These are phyloP conservation scores for Myopa testacea DNA, from an alignment of 2,888 invertebrate species.

Conservation along the genomic window DNA sequence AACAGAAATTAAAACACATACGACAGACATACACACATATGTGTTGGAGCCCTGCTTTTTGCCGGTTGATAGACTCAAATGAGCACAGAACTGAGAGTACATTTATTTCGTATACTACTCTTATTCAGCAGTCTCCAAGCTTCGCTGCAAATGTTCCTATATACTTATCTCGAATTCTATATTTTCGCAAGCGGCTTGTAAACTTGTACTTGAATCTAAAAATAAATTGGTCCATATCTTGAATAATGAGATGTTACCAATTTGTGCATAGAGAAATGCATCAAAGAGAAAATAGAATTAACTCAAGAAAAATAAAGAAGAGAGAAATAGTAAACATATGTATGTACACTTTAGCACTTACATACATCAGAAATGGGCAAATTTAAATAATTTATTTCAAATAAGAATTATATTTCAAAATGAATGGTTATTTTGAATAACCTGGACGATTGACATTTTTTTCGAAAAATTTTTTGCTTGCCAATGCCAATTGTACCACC, in stretches of 20 bases:
- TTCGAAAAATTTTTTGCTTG: too few relatives aligned
- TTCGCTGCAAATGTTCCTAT: background rate
- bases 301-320: background rate
- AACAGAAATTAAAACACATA: slow-evolving; percentile 34
- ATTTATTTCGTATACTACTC: too few relatives aligned
- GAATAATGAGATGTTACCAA: background rate
- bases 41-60: too few relatives aligned
- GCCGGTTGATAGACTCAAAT: too few relatives aligned
- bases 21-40: slow-evolving; percentile 32
- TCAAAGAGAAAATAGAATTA: background rate
- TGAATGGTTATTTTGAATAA: too few relatives aligned
- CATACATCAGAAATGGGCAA: background rate
- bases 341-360: background rate
- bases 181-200: background rate
- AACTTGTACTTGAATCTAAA: slow-evolving; percentile 11
- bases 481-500: too few relatives aligned
- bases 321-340: background rate
- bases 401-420: too few relatives aligned
- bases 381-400: background rate
- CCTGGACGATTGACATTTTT: too few relatives aligned
- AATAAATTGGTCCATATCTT: background rate
- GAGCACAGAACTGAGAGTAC: too few relatives aligned
- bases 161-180: background rate
- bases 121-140: background rate
- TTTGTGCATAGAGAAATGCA: slow-evolving; percentile 6